Percentiles rank a stretch among this genome's conserved stretches.
Conservation (phyloP, 2,797 vertebrate genomes). For the Thaleichthys pacificus region DNA sequence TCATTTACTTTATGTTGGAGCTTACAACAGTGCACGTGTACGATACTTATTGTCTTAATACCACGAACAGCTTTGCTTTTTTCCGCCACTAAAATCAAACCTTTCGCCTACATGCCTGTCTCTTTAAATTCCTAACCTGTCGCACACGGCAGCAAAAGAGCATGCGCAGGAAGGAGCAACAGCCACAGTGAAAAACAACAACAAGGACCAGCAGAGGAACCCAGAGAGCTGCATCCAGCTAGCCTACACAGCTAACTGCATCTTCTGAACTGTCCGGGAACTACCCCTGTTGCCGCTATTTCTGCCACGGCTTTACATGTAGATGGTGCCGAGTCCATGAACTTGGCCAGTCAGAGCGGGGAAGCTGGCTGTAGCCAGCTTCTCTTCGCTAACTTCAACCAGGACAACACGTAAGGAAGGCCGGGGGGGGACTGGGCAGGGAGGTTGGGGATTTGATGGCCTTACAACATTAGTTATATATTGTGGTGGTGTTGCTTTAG, state of each 20-base stretch:
- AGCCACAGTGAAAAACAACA: slow-evolving; percentile 73
- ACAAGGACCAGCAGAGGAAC: slow-evolving; percentile 68
- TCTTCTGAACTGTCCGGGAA: slow-evolving; percentile 5
- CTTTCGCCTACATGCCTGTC: slow-evolving; percentile 17
- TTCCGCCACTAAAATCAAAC: not conserved
- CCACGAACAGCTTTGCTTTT: too few relatives aligned
- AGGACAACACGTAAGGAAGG: slow-evolving; percentile 96
- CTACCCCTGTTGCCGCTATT: slow-evolving; percentile 44
- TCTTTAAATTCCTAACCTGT: slow-evolving; percentile 59
- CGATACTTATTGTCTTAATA: too few relatives aligned
- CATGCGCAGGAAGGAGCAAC: slow-evolving; percentile 64
- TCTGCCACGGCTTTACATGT: slow-evolving; percentile 45
- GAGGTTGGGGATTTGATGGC: slow-evolving; percentile 44
- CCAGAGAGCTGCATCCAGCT: slow-evolving; percentile 49
- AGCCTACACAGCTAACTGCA: not conserved
- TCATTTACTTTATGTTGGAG: too few relatives aligned
- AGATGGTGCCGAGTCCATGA: slow-evolving; percentile 84
- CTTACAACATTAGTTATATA: slow-evolving; percentile 28
- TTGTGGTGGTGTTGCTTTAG: not conserved
- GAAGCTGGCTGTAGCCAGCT: slow-evolving; percentile 94
- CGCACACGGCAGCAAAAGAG: slow-evolving; percentile 39
- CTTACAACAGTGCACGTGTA: too few relatives aligned
- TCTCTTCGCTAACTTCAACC: slow-evolving; percentile 99
- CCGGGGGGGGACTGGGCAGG: slow-evolving; percentile 36
- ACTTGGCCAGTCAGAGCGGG: slow-evolving; percentile 94